A percentile compares a stretch with the other conserved stretches of the same genome.
Evolutionary conservation across 2,888 invertebrate species (phyloP).

Genomic region (Tolmerus cingulatus): DNA sequence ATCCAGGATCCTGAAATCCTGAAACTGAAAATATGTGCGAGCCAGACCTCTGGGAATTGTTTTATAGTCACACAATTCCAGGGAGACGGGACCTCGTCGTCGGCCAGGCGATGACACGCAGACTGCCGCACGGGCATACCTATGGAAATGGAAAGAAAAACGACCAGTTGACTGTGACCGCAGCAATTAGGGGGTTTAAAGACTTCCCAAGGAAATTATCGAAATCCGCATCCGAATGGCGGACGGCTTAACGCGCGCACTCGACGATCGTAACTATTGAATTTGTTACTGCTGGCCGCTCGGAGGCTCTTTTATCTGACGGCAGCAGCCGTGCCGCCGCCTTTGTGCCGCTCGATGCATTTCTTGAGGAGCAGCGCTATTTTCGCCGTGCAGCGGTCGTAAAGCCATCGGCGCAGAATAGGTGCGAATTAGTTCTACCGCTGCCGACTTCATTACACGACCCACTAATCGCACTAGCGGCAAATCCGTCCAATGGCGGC

Average conservation of each 20-base stretch:
- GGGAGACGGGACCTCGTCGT: background rate
- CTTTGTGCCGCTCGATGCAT: background rate
- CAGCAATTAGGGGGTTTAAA: background rate
- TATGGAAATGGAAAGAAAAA: background rate
- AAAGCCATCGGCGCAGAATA: slow-evolving; percentile 5
- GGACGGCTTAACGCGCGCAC: background rate
- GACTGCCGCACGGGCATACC: background rate
- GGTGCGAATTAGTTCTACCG: slow-evolving; percentile 26
- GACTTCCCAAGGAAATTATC: background rate
- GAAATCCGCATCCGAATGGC: background rate
- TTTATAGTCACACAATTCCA: background rate
- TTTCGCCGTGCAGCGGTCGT: background rate
- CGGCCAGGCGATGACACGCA: background rate
- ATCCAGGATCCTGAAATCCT: background rate
- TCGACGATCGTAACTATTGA: background rate
- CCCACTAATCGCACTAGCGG: slow-evolving; percentile 8
- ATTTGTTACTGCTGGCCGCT: background rate
- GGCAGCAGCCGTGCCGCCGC: background rate
- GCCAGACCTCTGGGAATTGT: background rate
- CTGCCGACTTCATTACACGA: slow-evolving; percentile 16
- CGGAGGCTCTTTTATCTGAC: background rate
- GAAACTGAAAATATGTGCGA: background rate
- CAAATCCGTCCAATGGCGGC: slow-evolving; percentile 10
- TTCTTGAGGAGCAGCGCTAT: background rate
- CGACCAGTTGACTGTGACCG: background rate